phyloP scores from a whole-genome alignment of 2,888 invertebrate genomes.

The Tetranychus piercei region DNA sequence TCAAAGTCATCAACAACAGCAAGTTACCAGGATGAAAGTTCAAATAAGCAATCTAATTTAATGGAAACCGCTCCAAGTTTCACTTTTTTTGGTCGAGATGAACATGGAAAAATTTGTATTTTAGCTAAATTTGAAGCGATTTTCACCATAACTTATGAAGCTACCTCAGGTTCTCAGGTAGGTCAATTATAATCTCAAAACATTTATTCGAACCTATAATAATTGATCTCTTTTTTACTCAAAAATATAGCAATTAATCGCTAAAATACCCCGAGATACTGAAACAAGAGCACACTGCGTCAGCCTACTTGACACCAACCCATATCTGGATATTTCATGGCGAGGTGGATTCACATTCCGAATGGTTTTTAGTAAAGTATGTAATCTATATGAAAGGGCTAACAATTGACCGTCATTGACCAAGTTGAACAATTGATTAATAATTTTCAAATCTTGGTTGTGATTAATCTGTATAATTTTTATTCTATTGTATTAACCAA shows the following conservation, averaged over 20 bases:
- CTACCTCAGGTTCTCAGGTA: slow-evolving; percentile 24
- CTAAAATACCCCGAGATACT: slow-evolving; percentile 18
- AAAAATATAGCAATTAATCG: slow-evolving; percentile 19
- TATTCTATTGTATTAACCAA: background rate
- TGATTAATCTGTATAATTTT: background rate
- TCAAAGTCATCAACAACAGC: background rate
- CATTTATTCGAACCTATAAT: background rate
- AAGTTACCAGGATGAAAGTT: background rate
- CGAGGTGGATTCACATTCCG: slow-evolving; percentile 43
- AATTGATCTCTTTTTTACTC: background rate
- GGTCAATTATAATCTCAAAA: background rate
- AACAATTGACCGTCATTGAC: no score
- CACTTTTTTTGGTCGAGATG: slow-evolving; percentile 27
- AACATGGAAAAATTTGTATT: slow-evolving; percentile 26
- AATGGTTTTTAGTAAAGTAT: slow-evolving; percentile 48
- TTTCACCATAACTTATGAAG: slow-evolving; percentile 27
- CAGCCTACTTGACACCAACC: slow-evolving; percentile 22
- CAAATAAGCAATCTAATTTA: slow-evolving; percentile 11
- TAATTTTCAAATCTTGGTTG: background rate
- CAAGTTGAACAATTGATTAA: slow-evolving; percentile 39
- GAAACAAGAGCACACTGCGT: slow-evolving; percentile 25
- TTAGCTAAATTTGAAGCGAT: slow-evolving; percentile 27
- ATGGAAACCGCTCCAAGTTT: slow-evolving; percentile 24
- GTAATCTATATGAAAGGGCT: background rate
- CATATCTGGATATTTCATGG: slow-evolving; percentile 26